These are phyloP conservation scores for Mythimna vitellina DNA, from an alignment of 2,888 invertebrate species.

Conservation along the genomic window DNA sequence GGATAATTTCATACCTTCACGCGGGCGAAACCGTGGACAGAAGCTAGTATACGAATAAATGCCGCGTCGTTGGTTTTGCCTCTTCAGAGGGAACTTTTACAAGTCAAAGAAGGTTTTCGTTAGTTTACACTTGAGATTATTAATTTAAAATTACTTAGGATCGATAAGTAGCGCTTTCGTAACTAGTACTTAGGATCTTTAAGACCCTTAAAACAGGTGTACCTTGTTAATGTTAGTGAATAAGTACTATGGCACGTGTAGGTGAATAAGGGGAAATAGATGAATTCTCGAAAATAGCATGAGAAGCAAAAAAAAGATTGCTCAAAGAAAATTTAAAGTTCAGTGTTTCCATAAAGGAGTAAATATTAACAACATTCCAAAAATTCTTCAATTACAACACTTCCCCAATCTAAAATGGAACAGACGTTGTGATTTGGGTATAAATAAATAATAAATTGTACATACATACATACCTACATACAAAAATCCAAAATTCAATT, in stretches of 20 bases:
- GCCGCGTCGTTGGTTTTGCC: constrained; percentile 9
- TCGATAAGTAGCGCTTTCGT: constrained; percentile 15
- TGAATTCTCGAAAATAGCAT: not conserved
- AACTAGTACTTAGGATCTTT: not conserved
- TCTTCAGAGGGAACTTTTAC: constrained; percentile 12
- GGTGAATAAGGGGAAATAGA: not conserved
- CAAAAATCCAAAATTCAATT: constrained; percentile 39
- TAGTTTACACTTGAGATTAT: constrained; percentile 28
- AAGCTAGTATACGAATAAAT: constrained; percentile 1
- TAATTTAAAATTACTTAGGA: constrained; percentile 11
- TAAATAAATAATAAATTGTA: constrained; percentile 44
- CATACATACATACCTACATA: constrained; percentile 2
- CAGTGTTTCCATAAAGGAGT: not conserved
- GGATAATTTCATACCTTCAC: no score
- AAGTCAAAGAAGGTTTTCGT: constrained; percentile 18
- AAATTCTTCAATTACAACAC: constrained; percentile 9
- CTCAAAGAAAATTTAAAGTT: not conserved
- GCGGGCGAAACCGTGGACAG: no score
- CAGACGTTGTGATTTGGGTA: constrained; percentile 14
- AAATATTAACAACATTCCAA: not conserved
- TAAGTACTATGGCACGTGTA: no score
- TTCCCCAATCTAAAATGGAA: constrained; percentile 24
- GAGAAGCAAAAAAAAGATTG: not conserved
- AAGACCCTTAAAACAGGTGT: not conserved
- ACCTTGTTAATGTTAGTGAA: not conserved